Base-by-base conservation (phyloP, 64 coral and sea anemone genomes). In the Hydrozoanthus tunicans region DNA sequence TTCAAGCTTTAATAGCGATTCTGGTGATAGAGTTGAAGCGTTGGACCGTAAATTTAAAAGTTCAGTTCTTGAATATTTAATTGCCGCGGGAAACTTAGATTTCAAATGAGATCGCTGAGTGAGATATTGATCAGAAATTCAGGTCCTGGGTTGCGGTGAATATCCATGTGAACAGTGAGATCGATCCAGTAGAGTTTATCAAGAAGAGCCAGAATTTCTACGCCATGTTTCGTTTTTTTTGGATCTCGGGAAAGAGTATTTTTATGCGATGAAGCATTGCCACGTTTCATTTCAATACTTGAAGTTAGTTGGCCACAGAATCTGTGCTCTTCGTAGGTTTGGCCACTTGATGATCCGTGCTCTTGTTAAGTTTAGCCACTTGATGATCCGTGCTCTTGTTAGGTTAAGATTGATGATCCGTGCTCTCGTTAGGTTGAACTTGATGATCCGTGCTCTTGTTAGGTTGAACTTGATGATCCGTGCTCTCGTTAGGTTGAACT, bases 81-180 rank as follows among this genome's bases (percentile, higher is more conserved):
- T 79, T 79, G 11, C 53, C 77, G 77, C 77, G 54, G 77, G 77
- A 79, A 79, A 58, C 0, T 79, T 79, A 6, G 76, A 57, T 78
- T 78, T 78, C 52, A 57, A 78, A 78, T 78, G 76, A 78, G 76
- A 5, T 78, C 6, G 76, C 52, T 78, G 76, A 78, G 53, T 78
- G 57, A 56, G 51, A 78, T 51, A 78, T 78, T 78, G 77, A 79
- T 59, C 77, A 79, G 77, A 79, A 59, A 79, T 58, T n/a, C n/a
- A n/a, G 77, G 77, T 59, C 77, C 77, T 6, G 77, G 77, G 77
- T 79, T 79, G 53, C 77, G 17, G 55, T 79, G 77, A 79, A 79
- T 59, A 59, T 59, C 77, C 77, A 79, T 58, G 15, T 59, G 77
- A 59, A 79, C 54, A 56, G 77, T 79, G 53, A 79, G 77, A 23